Evolutionary conservation across 1,140 invertebrate species (phyloP), one percentile per base, ranked within the genome.

Genomic region (Brachionus manjavacas): DNA sequence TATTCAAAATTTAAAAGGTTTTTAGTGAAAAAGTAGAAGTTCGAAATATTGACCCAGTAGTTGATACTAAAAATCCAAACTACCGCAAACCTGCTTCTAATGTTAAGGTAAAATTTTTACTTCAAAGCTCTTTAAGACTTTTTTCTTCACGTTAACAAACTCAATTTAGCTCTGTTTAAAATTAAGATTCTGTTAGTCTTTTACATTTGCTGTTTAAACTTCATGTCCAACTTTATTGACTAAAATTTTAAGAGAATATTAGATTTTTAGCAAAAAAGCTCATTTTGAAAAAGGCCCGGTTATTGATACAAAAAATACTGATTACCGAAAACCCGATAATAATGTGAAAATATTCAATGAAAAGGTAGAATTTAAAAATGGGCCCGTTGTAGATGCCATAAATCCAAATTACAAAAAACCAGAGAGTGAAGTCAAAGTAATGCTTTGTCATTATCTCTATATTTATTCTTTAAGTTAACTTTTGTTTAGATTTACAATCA

Each of bases 11-110:
- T 55, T 31, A 25, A 16, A 80, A 80, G 78, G 49, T 80, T n/a
- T 80, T 80, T 41, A 64, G 55, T 20, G 46, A 80, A 25, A 80
- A 80, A 78, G 74, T 78, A n/a, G 25, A 68, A 35, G 16, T 68
- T 14, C 11, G 66, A 68, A 78, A 46, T n/a, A 78, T 72, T 16
- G 25, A n/a, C n/a, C 74, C 74, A 28, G 49, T 46, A 2, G 39
- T 78, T 23, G 74, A 78, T n/a, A 43, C 74, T 4, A 46, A 78
- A 46, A 78, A 49, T 78, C 16, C 74, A 46, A 78, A 78, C 4
- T 72, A 72, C 28, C 70, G 28, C n/a, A 72, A 72, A 46, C 41
- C 70, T 28, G 20, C 20, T 0, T 39, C 35, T n/a, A 72, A 72
- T 46, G 7, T 72, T 20, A 72, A 72, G 23, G 70, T 72, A 72